Conservation (phyloP, 2,888 invertebrate species). For the Amphiduros pacificus region DNA sequence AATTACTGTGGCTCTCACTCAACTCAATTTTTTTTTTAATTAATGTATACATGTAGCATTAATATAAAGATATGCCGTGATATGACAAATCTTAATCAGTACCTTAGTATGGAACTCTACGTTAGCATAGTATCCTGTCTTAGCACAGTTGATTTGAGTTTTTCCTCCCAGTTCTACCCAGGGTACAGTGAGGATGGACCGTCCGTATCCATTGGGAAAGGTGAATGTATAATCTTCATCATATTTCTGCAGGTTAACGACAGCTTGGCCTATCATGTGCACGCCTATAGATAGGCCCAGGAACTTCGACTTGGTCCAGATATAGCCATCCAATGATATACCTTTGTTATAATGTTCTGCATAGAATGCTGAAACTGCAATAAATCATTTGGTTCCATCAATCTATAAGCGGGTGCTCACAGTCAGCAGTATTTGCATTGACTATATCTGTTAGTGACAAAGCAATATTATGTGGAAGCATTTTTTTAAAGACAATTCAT, state of each 20-base stretch:
- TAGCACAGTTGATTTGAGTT: slow-evolving; percentile 84
- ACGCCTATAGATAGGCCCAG: slow-evolving; percentile 87
- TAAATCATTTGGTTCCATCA: no score
- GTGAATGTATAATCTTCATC: slow-evolving; percentile 94
- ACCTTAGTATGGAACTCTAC: slow-evolving; percentile 93
- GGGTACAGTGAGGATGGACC: slow-evolving; percentile 95
- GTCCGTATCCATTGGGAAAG: slow-evolving; percentile 98
- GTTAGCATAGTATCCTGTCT: slow-evolving; percentile 89
- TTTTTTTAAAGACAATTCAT: no score
- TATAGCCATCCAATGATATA: slow-evolving; percentile 91
- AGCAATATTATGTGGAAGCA: no score
- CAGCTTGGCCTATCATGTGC: slow-evolving; percentile 93
- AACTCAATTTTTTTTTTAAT: neutral
- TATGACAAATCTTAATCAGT: no score
- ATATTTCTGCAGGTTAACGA: slow-evolving; percentile 84
- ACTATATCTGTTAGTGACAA: no score
- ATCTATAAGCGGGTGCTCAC: no score
- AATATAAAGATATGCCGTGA: neutral
- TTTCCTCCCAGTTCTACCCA: slow-evolving; percentile 98
- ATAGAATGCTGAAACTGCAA: slow-evolving; percentile 93
- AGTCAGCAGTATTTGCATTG: no score
- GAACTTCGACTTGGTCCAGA: slow-evolving; percentile 99
- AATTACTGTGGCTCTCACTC: neutral
- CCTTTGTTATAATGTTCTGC: slow-evolving; percentile 91
- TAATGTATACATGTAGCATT: neutral